Base-by-base conservation (phyloP, 2,113 vertebrate genomes). In the Bettongia penicillata region DNA sequence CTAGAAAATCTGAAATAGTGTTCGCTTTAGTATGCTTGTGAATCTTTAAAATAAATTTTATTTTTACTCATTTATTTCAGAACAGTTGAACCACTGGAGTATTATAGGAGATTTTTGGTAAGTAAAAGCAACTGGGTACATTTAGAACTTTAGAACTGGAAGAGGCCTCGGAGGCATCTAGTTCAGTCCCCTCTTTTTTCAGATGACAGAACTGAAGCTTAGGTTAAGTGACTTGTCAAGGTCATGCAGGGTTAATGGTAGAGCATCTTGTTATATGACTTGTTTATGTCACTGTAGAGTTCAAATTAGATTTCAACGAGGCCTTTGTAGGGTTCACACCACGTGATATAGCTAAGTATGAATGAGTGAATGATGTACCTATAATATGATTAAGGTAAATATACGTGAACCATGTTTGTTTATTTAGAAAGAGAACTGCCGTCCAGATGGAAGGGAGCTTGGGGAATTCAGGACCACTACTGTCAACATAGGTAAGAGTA, bases 31-130 rank as follows among this genome's bases (percentile, higher is more conserved):
- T 53, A 51, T 93, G 95, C 93, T 31, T 68, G 48, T 92, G 90
- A 89, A 77, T 43, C 91, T 57, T 84, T 90, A 89, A 52, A 90
- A 94, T 12, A 31, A 26, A 43, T 43, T 95, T 12, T 89, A n/a
- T 97, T 94, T 97, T 96, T 94, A 93, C 96, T 89, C n/a, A 0
- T 97, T 93, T 97, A 1, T 98, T 99, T 93, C 95, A 99, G 99
- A 98, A 99, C 99, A 0, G 99, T 99, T 93, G 99, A 99, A 93
- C 99, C 99, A 0, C 37, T 99, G 98, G 99, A 99, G 95, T 99
- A 99, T 96, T 99, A 99, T 98, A 99, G 99, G 96, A 99, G 99
- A 91, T 99, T 99, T 98, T 97, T 99, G 99, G 99, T 99, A 90
- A 98, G 99, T 99, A 93, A 91, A 97, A 14, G 26, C 92, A 22